Evolutionary conservation across 2,113 vertebrate genomes (phyloP).

Genomic region (Nothoprocta perdicaria): DNA sequence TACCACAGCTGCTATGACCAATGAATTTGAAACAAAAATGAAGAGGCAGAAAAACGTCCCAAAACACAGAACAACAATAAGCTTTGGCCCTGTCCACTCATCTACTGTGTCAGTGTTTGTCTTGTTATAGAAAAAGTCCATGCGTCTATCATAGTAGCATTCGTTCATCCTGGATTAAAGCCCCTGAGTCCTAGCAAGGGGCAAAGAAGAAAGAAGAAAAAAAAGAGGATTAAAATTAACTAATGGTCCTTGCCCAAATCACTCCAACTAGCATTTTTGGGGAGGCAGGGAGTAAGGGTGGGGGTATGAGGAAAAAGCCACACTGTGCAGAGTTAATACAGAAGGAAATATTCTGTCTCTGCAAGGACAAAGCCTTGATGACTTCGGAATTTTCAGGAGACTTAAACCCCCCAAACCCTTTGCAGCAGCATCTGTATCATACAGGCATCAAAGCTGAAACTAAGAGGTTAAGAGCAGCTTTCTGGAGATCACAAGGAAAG

Average conservation of each 20-base stretch:
- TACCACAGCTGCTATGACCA: constrained; percentile 93
- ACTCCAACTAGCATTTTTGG: background rate
- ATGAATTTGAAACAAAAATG: constrained; percentile 92
- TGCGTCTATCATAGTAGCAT: constrained; percentile 87
- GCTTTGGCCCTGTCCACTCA: constrained; percentile 80
- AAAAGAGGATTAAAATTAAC: background rate
- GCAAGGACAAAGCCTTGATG: background rate
- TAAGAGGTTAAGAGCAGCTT: constrained; percentile 28
- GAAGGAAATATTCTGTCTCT: background rate
- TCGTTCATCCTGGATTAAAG: constrained; percentile 84
- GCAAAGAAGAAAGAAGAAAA: background rate
- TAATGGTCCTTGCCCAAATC: background rate
- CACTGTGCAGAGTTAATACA: background rate
- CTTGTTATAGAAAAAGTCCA: constrained; percentile 94
- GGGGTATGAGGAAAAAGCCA: background rate
- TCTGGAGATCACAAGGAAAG: constrained; percentile 16
- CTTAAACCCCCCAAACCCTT: background rate
- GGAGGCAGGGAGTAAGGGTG: too few relatives aligned
- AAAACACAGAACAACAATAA: constrained; percentile 86
- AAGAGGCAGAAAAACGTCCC: constrained; percentile 93
- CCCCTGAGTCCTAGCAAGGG: constrained; percentile 69
- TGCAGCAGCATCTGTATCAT: background rate
- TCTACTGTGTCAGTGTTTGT: constrained; percentile 77
- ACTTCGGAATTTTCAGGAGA: background rate
- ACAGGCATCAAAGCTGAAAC: background rate